Conservation (phyloP, 2,113 vertebrate genomes). For the Dipodomys stephensi region DNA sequence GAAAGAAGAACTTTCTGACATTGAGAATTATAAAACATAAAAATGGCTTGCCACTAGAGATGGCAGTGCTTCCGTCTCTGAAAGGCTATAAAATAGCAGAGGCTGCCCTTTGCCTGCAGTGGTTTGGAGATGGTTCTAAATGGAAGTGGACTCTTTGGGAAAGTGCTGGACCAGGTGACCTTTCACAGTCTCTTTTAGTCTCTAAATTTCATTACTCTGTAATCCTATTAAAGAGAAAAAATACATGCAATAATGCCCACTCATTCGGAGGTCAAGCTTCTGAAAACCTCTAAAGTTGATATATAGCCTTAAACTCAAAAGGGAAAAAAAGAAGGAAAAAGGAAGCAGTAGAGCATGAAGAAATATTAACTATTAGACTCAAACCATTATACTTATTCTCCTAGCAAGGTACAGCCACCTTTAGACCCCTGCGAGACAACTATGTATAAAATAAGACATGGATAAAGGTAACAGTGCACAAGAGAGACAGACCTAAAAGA, state of each 20-base stretch:
- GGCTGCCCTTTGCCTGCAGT: constrained; percentile 72
- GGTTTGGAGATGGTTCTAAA: constrained; percentile 67
- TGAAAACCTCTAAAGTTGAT: constrained; percentile 74
- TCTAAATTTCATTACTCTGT: constrained; percentile 78
- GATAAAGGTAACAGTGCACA: background rate
- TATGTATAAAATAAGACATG: constrained; percentile 17
- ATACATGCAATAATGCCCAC: constrained; percentile 75
- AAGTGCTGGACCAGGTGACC: constrained; percentile 74
- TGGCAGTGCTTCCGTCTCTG: constrained; percentile 30
- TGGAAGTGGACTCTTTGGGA: constrained; percentile 68
- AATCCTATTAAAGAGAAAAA: constrained; percentile 79
- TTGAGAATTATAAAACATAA: constrained; percentile 51
- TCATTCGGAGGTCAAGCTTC: constrained; percentile 77
- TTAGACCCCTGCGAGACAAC: constrained; percentile 5
- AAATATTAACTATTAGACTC: constrained; percentile 62
- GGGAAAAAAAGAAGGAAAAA: constrained; percentile 69
- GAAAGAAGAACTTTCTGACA: constrained; percentile 66
- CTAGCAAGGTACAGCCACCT: constrained; percentile 22
- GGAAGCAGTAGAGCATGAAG: constrained; percentile 71
- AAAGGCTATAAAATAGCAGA: constrained; percentile 63
- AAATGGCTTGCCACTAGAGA: constrained; percentile 52
- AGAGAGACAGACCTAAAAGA: background rate
- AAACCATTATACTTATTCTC: constrained; percentile 43
- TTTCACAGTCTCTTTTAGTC: constrained; percentile 76
- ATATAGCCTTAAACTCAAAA: constrained; percentile 77